These are phyloP conservation scores for Drosophila borborema DNA, from an alignment of 2,888 invertebrate genomes.

Conservation along the genomic window DNA sequence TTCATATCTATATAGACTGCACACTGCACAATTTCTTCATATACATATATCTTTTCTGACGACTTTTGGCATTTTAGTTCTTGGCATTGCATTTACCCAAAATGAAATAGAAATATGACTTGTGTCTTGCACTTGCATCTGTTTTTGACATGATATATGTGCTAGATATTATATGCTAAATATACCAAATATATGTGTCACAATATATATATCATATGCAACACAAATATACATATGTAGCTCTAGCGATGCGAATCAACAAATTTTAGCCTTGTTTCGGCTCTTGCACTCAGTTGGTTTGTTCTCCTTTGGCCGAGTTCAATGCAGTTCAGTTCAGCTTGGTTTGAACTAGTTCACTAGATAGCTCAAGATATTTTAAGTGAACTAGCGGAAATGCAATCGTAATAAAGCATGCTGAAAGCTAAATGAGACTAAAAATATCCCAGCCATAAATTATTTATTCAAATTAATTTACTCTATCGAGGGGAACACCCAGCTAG, in stretches of 20 bases:
- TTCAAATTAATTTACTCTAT: not conserved
- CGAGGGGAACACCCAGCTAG: not conserved
- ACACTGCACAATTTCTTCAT: not conserved
- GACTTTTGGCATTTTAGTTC: constrained; percentile 48
- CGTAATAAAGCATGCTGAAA: not conserved
- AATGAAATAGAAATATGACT: constrained; percentile 15
- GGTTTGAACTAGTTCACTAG: constrained; percentile 3
- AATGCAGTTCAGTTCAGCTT: not conserved
- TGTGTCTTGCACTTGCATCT: constrained; percentile 10
- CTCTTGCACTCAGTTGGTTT: not conserved
- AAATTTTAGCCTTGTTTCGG: constrained; percentile 2
- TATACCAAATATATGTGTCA: constrained; percentile 8
- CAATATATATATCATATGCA: not conserved
- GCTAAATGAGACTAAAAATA: not conserved
- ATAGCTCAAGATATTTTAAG: not conserved
- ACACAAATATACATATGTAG: too few species aligned
- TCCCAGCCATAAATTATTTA: not conserved
- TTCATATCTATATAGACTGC: constrained; percentile 3
- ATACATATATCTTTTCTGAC: constrained; percentile 4
- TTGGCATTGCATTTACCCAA: constrained; percentile 39
- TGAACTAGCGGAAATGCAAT: not conserved
- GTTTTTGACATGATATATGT: constrained; percentile 27
- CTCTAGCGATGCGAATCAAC: not conserved
- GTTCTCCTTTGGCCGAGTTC: constrained; percentile 2
- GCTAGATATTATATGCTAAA: constrained; percentile 12